Conservation (phyloP, 2,113 vertebrate genomes). For the Podarcis raffonei region DNA sequence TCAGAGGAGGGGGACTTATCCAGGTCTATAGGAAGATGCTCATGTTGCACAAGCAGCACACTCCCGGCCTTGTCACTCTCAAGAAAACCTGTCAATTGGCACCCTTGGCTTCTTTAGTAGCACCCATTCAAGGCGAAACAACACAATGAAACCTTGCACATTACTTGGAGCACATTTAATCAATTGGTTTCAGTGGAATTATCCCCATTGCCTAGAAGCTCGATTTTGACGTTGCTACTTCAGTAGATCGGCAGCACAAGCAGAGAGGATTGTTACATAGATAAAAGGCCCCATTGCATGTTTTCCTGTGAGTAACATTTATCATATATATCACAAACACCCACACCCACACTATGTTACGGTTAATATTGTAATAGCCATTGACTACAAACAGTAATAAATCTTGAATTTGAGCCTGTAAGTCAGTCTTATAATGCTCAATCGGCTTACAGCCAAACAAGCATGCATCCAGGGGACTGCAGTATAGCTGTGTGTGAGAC, state of each 20-base stretch:
- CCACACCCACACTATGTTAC: no score
- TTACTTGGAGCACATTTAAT: not conserved
- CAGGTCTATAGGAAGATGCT: not conserved
- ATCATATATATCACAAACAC: no score
- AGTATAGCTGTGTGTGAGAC: not conserved
- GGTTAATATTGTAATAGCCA: no score
- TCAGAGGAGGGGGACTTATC: not conserved
- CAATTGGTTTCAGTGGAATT: not conserved
- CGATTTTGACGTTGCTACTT: not conserved
- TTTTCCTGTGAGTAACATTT: not conserved
- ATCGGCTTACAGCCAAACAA: not conserved
- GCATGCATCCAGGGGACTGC: not conserved
- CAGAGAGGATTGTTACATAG: not conserved
- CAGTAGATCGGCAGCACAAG: not conserved
- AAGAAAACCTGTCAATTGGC: not conserved
- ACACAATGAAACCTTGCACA: not conserved
- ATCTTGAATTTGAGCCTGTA: no score
- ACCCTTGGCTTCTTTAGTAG: no score
- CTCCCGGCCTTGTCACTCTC: not conserved
- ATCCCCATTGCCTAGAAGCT: not conserved
- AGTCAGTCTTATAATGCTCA: not conserved
- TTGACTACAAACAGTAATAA: no score
- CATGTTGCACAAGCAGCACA: not conserved
- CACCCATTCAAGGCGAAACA: not conserved
- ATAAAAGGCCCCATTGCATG: not conserved